These are phyloP conservation scores for Nymphicus hollandicus DNA, from an alignment of 2,113 vertebrate genomes.

Conservation along the genomic window DNA sequence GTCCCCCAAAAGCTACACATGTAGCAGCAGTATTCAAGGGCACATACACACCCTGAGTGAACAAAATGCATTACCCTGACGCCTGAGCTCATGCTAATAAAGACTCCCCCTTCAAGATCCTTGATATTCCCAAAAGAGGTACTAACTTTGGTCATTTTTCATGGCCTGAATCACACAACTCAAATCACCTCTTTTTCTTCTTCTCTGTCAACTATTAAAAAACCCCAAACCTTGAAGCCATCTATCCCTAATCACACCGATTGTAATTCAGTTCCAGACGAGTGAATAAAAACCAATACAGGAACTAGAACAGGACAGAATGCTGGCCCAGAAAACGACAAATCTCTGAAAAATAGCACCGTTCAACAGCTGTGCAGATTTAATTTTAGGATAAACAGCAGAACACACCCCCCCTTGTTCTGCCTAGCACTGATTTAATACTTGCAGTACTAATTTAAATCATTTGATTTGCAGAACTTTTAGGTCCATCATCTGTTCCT, in stretches of 20 bases:
- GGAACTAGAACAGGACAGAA: background rate
- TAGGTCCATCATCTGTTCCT: background rate
- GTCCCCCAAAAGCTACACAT: background rate
- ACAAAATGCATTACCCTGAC: background rate
- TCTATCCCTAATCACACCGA: background rate
- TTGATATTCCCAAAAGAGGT: background rate
- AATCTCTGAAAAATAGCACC: background rate
- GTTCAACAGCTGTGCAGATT: background rate
- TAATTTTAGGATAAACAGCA: background rate
- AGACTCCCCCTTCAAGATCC: background rate
- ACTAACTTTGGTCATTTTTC: background rate
- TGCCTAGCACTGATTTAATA: conserved; percentile 31
- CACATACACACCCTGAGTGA: background rate
- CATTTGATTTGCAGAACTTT: background rate
- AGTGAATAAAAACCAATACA: background rate
- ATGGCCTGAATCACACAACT: background rate
- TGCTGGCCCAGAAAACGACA: background rate
- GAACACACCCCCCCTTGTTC: background rate
- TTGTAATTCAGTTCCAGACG: background rate
- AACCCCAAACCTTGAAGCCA: background rate
- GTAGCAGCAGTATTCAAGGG: background rate
- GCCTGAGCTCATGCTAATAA: background rate
- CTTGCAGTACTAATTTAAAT: background rate
- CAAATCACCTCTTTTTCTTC: background rate
- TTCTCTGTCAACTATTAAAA: background rate